Conservation (phyloP, 2,113 vertebrate species). For the Dasyurus viverrinus region DNA sequence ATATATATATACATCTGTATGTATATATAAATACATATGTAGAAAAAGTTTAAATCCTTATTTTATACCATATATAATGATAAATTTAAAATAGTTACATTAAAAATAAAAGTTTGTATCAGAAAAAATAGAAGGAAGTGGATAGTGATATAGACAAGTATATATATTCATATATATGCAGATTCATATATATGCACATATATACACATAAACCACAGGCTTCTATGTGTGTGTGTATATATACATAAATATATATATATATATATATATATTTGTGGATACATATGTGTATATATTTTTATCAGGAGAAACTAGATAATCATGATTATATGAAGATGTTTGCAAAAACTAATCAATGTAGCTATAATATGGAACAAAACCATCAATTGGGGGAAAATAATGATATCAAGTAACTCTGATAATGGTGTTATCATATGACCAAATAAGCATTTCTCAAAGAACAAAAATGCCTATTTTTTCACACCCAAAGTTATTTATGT, state of each 20-base stretch:
- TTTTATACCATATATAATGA: neutral
- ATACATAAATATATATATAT: too few relatives aligned
- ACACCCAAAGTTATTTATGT: neutral
- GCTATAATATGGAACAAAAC: neutral
- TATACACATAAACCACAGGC: too few relatives aligned
- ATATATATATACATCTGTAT: too few relatives aligned
- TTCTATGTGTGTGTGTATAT: too few relatives aligned
- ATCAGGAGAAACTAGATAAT: neutral
- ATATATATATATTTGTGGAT: neutral
- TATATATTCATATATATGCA: neutral
- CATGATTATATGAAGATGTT: neutral
- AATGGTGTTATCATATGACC: neutral
- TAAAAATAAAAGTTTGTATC: neutral
- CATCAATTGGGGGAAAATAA: neutral
- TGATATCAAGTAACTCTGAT: neutral
- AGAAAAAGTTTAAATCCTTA: neutral
- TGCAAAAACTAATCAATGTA: neutral
- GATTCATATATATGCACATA: neutral
- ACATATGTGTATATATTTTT: neutral
- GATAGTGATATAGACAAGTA: neutral
- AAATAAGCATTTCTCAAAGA: neutral
- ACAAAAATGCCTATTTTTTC: neutral
- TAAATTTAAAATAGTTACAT: neutral
- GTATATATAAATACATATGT: neutral
- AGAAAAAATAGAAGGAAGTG: neutral